phyloP scores from a whole-genome alignment of 2,113 vertebrate genomes.

The Pagrus major region DNA sequence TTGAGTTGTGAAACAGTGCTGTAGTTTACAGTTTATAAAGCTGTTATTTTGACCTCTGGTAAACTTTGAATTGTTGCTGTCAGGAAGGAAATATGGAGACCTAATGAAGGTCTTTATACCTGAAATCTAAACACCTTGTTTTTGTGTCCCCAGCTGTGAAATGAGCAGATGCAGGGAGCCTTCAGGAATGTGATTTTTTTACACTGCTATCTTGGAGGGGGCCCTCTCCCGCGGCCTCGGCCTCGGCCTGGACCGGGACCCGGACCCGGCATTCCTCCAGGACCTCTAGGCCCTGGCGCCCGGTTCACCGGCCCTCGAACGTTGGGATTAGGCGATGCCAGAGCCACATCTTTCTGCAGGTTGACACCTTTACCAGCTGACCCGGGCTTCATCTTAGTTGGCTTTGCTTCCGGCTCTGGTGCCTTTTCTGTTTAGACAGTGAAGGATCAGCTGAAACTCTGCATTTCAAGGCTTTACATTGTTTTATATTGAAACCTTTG shows the following conservation, averaged over 20 bases:
- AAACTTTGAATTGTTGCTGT: background rate
- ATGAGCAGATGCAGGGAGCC: constrained; percentile 3
- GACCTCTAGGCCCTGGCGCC: constrained; percentile 54
- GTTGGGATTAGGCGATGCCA: constrained; percentile 72
- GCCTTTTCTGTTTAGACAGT: constrained; percentile 70
- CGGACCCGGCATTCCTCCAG: constrained; percentile 65
- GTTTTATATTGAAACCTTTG: background rate
- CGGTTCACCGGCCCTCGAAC: constrained; percentile 71
- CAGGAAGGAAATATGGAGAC: background rate
- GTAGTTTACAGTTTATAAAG: background rate
- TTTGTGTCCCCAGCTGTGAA: constrained; percentile 1
- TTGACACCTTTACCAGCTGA: constrained; percentile 68
- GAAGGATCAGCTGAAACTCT: background rate
- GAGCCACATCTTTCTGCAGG: constrained; percentile 79
- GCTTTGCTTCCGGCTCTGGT: constrained; percentile 64
- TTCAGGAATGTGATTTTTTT: background rate
- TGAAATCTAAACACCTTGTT: background rate
- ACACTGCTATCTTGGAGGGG: constrained; percentile 65
- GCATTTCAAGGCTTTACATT: background rate
- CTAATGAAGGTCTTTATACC: background rate
- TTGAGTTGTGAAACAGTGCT: background rate
- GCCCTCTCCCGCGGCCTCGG: constrained; percentile 67
- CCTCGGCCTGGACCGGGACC: constrained; percentile 48
- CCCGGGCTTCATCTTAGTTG: constrained; percentile 79
- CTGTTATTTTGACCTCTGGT: background rate